phyloP scores from a whole-genome alignment of 2,888 invertebrate genomes.

The Anodontia alba region DNA sequence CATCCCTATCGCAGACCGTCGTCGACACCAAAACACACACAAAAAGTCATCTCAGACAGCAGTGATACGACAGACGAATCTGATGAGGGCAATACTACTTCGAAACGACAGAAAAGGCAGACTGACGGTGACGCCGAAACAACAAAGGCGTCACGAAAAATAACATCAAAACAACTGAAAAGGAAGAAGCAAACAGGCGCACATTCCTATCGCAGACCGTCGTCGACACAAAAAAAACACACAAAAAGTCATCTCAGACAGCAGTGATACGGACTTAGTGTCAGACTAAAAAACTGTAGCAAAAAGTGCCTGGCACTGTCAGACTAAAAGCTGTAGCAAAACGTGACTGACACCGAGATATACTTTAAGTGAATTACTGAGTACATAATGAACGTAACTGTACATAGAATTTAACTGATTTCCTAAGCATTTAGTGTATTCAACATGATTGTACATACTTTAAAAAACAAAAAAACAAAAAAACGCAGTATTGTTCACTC shows the following conservation, averaged over 20 bases:
- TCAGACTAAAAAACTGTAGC: constrained; percentile 10
- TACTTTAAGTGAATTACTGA: too few relatives aligned
- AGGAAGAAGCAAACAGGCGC: not conserved
- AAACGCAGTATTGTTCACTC: too few relatives aligned
- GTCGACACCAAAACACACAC: not conserved
- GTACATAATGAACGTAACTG: too few relatives aligned
- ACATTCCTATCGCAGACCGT: not conserved
- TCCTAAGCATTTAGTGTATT: too few relatives aligned
- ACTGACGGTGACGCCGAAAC: not conserved
- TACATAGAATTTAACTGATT: too few relatives aligned
- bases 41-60: not conserved
- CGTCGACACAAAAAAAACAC: not conserved
- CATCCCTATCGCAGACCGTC: not conserved
- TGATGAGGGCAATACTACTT: too few relatives aligned
- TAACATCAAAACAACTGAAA: not conserved
- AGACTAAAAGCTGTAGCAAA: too few relatives aligned
- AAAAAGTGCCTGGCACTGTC: too few relatives aligned
- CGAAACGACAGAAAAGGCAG: too few relatives aligned
- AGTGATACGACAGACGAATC: constrained; percentile 2
- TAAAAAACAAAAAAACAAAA: too few relatives aligned
- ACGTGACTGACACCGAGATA: too few relatives aligned
- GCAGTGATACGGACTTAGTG: not conserved
- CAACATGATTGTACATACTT: too few relatives aligned
- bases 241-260: not conserved
- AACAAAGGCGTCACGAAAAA: not conserved